Percentiles rank a stretch among this genome's conserved stretches.
Evolutionary conservation across 1,140 invertebrate genomes (phyloP).

Genomic region (Leptopilina boulardi): DNA sequence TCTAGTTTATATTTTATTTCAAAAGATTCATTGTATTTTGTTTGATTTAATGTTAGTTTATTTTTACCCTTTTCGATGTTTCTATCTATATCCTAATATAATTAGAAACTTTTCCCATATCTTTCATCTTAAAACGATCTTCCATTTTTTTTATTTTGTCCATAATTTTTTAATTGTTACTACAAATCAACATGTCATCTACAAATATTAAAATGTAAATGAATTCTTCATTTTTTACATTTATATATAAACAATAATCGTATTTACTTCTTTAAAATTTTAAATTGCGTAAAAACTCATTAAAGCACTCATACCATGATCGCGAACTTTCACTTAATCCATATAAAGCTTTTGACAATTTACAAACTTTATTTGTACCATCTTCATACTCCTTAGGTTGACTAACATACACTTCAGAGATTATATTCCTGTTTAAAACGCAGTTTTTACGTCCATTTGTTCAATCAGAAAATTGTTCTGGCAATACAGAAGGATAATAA

Average conservation of each 20-base stretch:
- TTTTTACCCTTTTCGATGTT: too few species aligned
- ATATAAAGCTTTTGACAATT: constrained; percentile 62
- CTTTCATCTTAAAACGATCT: constrained; percentile 38
- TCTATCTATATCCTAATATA: too few species aligned
- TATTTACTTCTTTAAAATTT: constrained; percentile 41
- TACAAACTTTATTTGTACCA: constrained; percentile 50
- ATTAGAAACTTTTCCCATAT: constrained; percentile 21
- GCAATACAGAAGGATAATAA: too few species aligned
- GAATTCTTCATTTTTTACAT: not conserved
- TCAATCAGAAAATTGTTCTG: too few species aligned
- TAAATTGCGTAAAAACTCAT: constrained; percentile 41
- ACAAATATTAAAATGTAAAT: constrained; percentile 37
- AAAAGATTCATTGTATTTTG: too few species aligned
- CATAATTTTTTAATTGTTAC: constrained; percentile 32
- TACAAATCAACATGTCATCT: constrained; percentile 39
- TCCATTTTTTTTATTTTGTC: constrained; percentile 1
- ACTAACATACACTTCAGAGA: constrained; percentile 46
- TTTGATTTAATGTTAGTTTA: too few species aligned
- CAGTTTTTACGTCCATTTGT: too few species aligned
- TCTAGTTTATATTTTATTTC: too few species aligned
- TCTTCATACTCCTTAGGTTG: constrained; percentile 62
- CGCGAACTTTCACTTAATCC: constrained; percentile 60
- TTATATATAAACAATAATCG: constrained; percentile 47
- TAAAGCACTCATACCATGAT: constrained; percentile 57
- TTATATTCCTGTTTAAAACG: too few species aligned